These are phyloP conservation scores for Sebastes variabilis DNA, from an alignment of 2,797 vertebrate genomes.

Conservation along the genomic window DNA sequence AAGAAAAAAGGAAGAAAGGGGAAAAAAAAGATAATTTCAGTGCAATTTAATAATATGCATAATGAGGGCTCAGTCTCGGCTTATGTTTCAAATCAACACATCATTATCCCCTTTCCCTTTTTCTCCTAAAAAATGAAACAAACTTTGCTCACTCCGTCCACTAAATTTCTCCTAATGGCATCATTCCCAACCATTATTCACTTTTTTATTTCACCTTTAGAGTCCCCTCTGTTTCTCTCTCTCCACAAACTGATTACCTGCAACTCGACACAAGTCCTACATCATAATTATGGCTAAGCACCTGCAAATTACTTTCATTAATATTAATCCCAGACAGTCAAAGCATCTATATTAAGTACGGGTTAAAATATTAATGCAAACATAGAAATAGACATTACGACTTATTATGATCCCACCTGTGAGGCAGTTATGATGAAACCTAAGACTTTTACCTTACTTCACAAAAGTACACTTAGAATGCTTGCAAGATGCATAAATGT, in stretches of 20 bases:
- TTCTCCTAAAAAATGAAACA: conserved; percentile 15
- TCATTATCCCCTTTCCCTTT: conserved; percentile 32
- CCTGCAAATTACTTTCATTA: conserved; percentile 71
- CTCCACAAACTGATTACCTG: conserved; percentile 56
- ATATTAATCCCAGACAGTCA: conserved; percentile 68
- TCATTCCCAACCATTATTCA: conserved; percentile 27
- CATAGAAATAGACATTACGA: conserved; percentile 15
- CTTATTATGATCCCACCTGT: background rate
- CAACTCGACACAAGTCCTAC: conserved; percentile 51
- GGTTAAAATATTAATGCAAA: conserved; percentile 62
- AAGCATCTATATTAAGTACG: conserved; percentile 55
- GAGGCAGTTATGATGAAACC: background rate
- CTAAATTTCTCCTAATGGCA: conserved; percentile 21
- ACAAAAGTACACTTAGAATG: background rate
- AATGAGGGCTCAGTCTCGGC: conserved; percentile 33
- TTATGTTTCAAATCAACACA: conserved; percentile 52
- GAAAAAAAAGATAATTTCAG: background rate
- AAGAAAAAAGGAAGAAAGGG: background rate
- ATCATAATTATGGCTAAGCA: conserved; percentile 68
- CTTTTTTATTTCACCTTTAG: conserved; percentile 38
- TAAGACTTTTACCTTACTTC: background rate
- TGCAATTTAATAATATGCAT: conserved; percentile 14
- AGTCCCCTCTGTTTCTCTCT: conserved; percentile 32
- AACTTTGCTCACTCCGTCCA: conserved; percentile 25
- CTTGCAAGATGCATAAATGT: background rate